Evolutionary conservation across 2,888 invertebrate genomes (phyloP).

Genomic region (Catocala sponsa): DNA sequence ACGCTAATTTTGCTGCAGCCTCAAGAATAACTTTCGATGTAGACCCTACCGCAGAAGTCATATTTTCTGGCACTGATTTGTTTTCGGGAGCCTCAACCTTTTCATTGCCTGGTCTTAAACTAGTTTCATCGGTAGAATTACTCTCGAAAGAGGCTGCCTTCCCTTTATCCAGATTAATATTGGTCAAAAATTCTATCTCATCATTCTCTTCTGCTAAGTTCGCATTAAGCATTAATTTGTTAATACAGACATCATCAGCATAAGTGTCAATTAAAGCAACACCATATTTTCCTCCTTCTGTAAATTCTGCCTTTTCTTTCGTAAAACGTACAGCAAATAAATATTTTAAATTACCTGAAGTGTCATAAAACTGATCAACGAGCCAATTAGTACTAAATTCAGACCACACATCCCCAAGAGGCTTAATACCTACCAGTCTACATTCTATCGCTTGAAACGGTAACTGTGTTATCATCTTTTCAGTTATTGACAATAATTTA

Average conservation of each 20-base stretch:
- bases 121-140: background rate
- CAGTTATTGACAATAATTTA: slow-evolving; percentile 81
- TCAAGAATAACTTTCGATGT: too few species aligned
- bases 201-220: slow-evolving; percentile 76
- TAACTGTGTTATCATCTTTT: slow-evolving; percentile 80
- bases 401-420: slow-evolving; percentile 82
- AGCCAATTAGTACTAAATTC: slow-evolving; percentile 85
- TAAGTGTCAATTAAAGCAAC: slow-evolving; percentile 83
- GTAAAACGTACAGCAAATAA: slow-evolving; percentile 77
- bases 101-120: background rate
- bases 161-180: background rate
- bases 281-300: slow-evolving; percentile 82
- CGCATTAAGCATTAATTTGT: slow-evolving; percentile 80
- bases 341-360: slow-evolving; percentile 70
- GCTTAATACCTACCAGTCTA: slow-evolving; percentile 84
- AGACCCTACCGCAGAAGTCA: background rate
- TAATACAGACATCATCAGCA: slow-evolving; percentile 76
- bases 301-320: slow-evolving; percentile 69
- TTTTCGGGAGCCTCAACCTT: background rate
- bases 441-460: slow-evolving; percentile 91
- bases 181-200: slow-evolving; percentile 51
- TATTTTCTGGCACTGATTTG: background rate
- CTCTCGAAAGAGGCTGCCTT: background rate
- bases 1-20: too few species aligned
- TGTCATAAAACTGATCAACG: slow-evolving; percentile 75